A percentile compares a stretch with the other conserved stretches of the same genome.
Evolutionary conservation across 1,140 invertebrate genomes (phyloP).

Genomic region (Penaeus vannamei): DNA sequence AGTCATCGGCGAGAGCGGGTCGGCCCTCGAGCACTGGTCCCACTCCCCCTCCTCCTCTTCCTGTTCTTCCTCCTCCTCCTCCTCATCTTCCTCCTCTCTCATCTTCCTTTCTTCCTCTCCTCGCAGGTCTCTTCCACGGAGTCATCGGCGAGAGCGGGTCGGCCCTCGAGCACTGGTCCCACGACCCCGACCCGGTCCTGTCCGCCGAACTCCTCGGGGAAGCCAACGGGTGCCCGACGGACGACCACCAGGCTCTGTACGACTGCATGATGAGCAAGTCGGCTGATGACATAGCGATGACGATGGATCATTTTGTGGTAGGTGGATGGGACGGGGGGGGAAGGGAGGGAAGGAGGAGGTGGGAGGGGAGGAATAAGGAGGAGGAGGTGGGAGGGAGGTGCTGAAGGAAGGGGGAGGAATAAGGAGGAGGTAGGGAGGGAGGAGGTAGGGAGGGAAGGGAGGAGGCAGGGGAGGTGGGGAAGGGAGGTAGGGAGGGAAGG

Average conservation of each 20-base stretch:
- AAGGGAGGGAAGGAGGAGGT: too few species aligned
- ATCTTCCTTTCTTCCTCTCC: background rate
- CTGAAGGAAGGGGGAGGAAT: too few species aligned
- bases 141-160: constrained; percentile 61
- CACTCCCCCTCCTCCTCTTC: background rate
- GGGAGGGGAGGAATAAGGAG: background rate
- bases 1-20: too few species aligned
- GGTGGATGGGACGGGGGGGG: background rate
- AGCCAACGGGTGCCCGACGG: background rate
- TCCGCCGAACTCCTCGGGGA: constrained; percentile 28
- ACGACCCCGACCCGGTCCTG: constrained; percentile 49
- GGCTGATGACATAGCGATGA: constrained; percentile 20
- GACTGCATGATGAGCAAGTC: constrained; percentile 34
- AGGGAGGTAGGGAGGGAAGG: too few species aligned
- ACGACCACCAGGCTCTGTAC: constrained; percentile 9
- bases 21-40: too few species aligned
- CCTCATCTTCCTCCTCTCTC: background rate
- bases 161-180: constrained; percentile 59
- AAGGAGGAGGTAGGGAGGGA: too few species aligned
- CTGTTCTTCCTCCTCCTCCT: background rate
- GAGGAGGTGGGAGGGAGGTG: too few species aligned
- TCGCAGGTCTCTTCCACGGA: constrained; percentile 51
- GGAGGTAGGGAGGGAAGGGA: too few species aligned
- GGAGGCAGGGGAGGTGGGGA: too few species aligned
- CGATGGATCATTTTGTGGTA: constrained; percentile 44